Base-by-base conservation (phyloP, 2,888 invertebrate species). In the Rugalucina vietnamica region DNA sequence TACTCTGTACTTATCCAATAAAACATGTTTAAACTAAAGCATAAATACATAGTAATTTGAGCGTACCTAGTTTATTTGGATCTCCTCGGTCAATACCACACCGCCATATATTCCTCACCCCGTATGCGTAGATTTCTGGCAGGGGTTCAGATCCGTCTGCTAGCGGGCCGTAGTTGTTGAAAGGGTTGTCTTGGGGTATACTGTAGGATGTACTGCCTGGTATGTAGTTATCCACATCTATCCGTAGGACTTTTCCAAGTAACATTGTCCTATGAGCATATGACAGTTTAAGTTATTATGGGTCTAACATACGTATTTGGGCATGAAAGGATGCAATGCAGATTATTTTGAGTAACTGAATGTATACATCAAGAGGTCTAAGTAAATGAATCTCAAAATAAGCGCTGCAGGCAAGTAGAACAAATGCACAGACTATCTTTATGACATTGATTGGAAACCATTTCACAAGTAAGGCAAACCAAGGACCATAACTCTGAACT, bases 71-170 rank as follows among this genome's bases (percentile, higher is more conserved):
- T n/a, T n/a, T n/a, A n/a, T n/a, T n/a, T n/a, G 81, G 86, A 79
- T 93, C 92, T 0, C 94, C 94, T 34, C 90, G 82, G 82, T 94
- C 94, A 76, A 91, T 90, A 37, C 93, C 94, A 89, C 94, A 94
- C 21, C 94, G 88, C 94, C 94, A 94, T 18, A 93, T 93, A 86
- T 94, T 94, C 39, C 94, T 82, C 8, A 94, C 88, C 2, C 94
- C 94, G 76, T 91, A 93, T 36, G 94, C 94, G 81, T 90, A 94
- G 8, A 94, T 93, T 84, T 94, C 94, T 3, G 91, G 92, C 10
- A 89, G 76, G 65, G 84, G 80, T 1, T 79, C 81, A 0, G 74
- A 5, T 8, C 89, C 88, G 37, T 90, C 84, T 5, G 90, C 79
- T 34, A 65, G 18, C 1, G 65, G 65, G n/a, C n/a, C n/a, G n/a